Evolutionary conservation across 2,113 vertebrate genomes (phyloP).

Genomic region (Nycticryphes semicollaris): DNA sequence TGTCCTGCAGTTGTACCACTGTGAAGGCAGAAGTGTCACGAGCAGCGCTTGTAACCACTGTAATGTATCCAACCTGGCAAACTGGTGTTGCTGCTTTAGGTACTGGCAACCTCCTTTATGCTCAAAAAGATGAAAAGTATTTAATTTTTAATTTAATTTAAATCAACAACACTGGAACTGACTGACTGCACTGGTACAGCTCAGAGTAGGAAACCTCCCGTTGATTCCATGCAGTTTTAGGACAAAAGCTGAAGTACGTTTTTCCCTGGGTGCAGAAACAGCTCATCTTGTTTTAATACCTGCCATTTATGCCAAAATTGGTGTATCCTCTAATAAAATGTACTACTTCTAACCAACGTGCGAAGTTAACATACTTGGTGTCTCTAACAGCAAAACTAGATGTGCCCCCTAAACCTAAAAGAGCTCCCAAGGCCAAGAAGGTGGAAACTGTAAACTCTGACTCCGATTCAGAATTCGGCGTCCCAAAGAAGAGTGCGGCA

Average conservation of each 20-base stretch:
- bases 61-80: neutral
- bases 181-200: neutral
- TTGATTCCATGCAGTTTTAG: neutral
- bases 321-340: neutral
- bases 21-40: neutral
- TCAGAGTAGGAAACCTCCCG: neutral
- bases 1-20: neutral
- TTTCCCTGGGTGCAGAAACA: neutral
- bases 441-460: conserved; percentile 89
- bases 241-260: neutral
- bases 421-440: conserved; percentile 89
- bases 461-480: conserved; percentile 90
- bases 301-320: neutral
- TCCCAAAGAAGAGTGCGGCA: conserved; percentile 84
- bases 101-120: neutral
- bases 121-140: neutral
- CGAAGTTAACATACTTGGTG: neutral
- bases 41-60: neutral
- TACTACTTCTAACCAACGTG: neutral
- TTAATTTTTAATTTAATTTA: too few relatives aligned
- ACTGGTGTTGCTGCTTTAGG: neutral
- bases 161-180: neutral
- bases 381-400: conserved; percentile 84
- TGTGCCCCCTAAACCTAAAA: conserved; percentile 82
- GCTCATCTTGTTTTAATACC: neutral